phyloP scores from a whole-genome alignment of 2,113 vertebrate species.

The Thunnus thynnus region DNA sequence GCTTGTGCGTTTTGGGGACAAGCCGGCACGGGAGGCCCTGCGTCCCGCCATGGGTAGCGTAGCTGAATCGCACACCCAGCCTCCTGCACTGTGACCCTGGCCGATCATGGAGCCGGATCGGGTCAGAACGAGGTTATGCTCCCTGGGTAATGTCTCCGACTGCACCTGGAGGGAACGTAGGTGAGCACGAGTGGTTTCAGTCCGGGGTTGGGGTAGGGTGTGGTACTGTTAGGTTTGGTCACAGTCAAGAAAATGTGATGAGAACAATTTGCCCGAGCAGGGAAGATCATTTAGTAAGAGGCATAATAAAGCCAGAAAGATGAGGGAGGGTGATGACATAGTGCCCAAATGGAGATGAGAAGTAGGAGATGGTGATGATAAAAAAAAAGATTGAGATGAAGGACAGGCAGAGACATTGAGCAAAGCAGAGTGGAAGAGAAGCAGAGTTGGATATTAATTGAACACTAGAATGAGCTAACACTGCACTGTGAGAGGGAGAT shows the following conservation, averaged over 20 bases:
- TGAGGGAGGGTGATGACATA: slow-evolving; percentile 4
- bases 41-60: slow-evolving; percentile 82
- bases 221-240: slow-evolving; percentile 52
- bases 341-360: background rate
- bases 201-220: slow-evolving; percentile 65
- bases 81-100: slow-evolving; percentile 63
- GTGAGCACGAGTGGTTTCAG: slow-evolving; percentile 79
- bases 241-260: slow-evolving; percentile 41
- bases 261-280: slow-evolving; percentile 3
- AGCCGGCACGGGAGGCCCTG: slow-evolving; percentile 69
- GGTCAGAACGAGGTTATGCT: slow-evolving; percentile 85
- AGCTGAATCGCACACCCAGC: slow-evolving; percentile 83
- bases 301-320: slow-evolving; percentile 16
- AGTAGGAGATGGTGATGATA: slow-evolving; percentile 29
- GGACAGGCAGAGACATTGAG: slow-evolving; percentile 31
- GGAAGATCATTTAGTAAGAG: slow-evolving; percentile 32
- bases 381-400: slow-evolving; percentile 41
- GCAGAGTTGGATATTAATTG: slow-evolving; percentile 73
- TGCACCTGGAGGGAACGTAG: slow-evolving; percentile 82
- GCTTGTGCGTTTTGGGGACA: slow-evolving; percentile 72
- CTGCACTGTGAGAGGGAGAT: slow-evolving; percentile 79
- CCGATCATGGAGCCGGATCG: slow-evolving; percentile 81
- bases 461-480: slow-evolving; percentile 80
- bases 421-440: slow-evolving; percentile 36
- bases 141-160: slow-evolving; percentile 78